phyloP scores from a whole-genome alignment of 2,797 vertebrate species.

The Serranus cabrilla region DNA sequence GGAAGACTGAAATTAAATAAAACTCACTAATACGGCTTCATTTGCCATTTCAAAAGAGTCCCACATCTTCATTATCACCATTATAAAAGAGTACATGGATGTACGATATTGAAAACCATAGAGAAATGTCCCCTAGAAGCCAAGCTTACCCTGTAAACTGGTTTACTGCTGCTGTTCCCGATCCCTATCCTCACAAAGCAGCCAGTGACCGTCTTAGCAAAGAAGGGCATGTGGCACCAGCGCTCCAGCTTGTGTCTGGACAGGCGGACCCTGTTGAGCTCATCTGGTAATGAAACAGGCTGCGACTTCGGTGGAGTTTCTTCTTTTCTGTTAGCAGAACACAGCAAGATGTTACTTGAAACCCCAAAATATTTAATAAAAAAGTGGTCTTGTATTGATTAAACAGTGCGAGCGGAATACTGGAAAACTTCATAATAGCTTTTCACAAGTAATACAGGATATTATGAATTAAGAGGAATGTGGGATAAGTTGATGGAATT shows the following conservation, averaged over 20 bases:
- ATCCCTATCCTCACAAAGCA: conserved; percentile 99
- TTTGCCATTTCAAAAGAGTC: background rate
- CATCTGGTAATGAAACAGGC: conserved; percentile 95
- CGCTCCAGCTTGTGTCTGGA: conserved; percentile 98
- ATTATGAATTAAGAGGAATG: too few relatives aligned
- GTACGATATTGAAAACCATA: background rate
- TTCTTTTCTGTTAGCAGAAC: conserved; percentile 87
- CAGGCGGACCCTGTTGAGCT: conserved; percentile 94
- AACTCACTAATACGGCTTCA: background rate
- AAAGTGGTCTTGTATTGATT: fast-evolving
- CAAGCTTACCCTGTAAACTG: conserved; percentile 93
- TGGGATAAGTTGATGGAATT: too few relatives aligned
- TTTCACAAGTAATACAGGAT: too few relatives aligned
- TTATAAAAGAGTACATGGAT: background rate
- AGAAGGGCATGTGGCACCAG: conserved; percentile 99
- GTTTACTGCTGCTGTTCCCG: conserved; percentile 98
- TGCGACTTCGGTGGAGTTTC: conserved; percentile 96
- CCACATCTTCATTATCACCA: background rate
- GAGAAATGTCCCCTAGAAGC: background rate
- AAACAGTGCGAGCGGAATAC: background rate
- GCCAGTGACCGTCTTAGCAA: conserved; percentile 96
- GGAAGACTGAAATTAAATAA: background rate
- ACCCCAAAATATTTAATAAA: background rate
- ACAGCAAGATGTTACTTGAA: background rate
- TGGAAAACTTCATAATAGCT: too few relatives aligned